These are phyloP conservation scores for Sardina pilchardus DNA, from an alignment of 2,113 vertebrate species.

Conservation along the genomic window DNA sequence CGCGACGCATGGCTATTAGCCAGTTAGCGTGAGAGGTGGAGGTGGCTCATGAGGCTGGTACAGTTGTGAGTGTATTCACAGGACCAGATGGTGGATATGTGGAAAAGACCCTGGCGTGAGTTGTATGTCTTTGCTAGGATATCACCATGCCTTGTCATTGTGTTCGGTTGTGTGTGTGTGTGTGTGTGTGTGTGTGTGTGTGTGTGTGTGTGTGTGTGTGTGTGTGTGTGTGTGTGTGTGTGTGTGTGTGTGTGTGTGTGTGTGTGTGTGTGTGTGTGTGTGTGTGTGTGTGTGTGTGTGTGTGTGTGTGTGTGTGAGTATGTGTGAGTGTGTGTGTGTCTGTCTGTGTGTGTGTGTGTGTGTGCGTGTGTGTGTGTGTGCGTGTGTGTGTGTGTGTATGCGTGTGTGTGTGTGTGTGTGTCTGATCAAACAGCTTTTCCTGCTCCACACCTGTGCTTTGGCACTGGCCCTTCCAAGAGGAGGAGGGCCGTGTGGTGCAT, in stretches of 20 bases:
- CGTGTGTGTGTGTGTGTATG: no score
- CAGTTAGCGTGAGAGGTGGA: background rate
- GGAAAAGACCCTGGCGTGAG: background rate
- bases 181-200: background rate
- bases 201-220: no score
- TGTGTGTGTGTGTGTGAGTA: no score
- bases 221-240: no score
- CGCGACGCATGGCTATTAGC: background rate
- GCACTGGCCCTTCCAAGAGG: background rate
- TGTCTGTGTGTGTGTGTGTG: no score
- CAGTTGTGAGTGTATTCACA: background rate
- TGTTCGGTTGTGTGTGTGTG: background rate
- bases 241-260: no score
- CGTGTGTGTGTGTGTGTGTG: no score
- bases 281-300: no score
- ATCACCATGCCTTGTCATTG: background rate
- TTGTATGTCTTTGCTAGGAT: background rate
- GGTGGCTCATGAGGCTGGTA: background rate
- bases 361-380: no score
- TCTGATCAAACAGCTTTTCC: background rate
- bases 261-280: no score
- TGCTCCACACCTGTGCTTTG: background rate
- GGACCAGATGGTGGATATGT: background rate
- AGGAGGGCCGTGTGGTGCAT: no score
- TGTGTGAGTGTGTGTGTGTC: no score